These are phyloP conservation scores for Gandaritis pyraliata DNA, from an alignment of 2,888 invertebrate species.

Conservation along the genomic window DNA sequence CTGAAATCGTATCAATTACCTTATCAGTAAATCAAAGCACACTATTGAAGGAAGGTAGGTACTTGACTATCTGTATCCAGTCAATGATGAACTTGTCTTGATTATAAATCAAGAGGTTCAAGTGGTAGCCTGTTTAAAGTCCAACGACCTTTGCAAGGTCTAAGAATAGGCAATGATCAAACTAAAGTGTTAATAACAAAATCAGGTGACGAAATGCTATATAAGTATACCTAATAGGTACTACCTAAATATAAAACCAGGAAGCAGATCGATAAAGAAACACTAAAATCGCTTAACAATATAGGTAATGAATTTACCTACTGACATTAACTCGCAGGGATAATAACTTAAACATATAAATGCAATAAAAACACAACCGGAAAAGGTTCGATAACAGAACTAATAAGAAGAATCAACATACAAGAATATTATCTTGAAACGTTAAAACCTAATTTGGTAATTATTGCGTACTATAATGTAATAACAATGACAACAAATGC, in stretches of 20 bases:
- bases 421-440: constrained; percentile 5
- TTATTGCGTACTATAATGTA: constrained; percentile 1
- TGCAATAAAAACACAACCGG: no score
- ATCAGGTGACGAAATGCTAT: background rate
- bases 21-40: constrained; percentile 21
- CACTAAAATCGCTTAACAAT: background rate
- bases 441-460: constrained; percentile 18
- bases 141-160: constrained; percentile 34
- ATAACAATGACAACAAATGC: constrained; percentile 31
- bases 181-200: background rate
- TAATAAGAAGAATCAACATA: no score
- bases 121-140: constrained; percentile 38
- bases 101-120: constrained; percentile 34
- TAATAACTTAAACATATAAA: no score
- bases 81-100: constrained; percentile 33
- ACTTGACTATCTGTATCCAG: constrained; percentile 24
- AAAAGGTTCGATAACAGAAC: no score
- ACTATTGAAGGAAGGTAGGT: constrained; percentile 18
- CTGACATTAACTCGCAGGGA: no score
- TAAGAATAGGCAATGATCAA: constrained; percentile 34
- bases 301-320: no score
- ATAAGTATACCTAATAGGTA: background rate
- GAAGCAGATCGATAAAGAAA: background rate
- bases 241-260: background rate
- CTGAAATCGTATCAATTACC: no score